Base-by-base conservation (phyloP, 1,140 invertebrate species). In the Metopolophium dirhodum region DNA sequence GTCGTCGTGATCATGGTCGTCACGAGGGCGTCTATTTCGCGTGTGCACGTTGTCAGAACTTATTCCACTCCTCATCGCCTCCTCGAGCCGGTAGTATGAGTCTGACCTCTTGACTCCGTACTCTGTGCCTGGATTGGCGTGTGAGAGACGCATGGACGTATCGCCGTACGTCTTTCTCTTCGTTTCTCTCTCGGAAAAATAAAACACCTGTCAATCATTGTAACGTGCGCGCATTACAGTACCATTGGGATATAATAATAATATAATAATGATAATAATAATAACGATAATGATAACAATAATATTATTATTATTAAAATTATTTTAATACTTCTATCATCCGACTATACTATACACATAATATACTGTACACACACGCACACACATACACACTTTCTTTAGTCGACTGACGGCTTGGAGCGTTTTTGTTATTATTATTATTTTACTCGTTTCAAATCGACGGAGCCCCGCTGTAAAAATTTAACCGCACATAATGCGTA, bases 261-360 rank as follows among this genome's bases (percentile, higher is more conserved):
- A 89, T 89, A 89, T 37, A 37, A 89, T 89, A 89, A 89, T 89
- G 26, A 57, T 89, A 37, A 57, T 89, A 54, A 90, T 90, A 45
- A 90, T 68, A 68, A 89, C 51, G 51, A 89, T 89, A 57, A 89
- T 89, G 51, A 57, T 89, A 51, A 89, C 35, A 37, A 89, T 54
- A 37, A 90, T 90, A 90, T 61, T 90, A 90, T 68, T 90, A 90
- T 68, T 90, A 90, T 90, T 90, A 90, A 90, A 90, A 90, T 90
- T 47, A 90, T 90, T 90, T 90, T 90, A 30, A 41, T 90, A 68
- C 61, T 90, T 45, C 54, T 9, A 35, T 68, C 85, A 26, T 30
- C 85, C 30, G 41, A 87, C 61, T 77, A 77, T n/a, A 61, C 30
- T 30, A 61, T 61, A 61, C 26, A 61, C 30, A 30, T 30, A 83